Evolutionary conservation across 2,797 vertebrate species (phyloP).

Genomic region (Crypturellus tataupa): DNA sequence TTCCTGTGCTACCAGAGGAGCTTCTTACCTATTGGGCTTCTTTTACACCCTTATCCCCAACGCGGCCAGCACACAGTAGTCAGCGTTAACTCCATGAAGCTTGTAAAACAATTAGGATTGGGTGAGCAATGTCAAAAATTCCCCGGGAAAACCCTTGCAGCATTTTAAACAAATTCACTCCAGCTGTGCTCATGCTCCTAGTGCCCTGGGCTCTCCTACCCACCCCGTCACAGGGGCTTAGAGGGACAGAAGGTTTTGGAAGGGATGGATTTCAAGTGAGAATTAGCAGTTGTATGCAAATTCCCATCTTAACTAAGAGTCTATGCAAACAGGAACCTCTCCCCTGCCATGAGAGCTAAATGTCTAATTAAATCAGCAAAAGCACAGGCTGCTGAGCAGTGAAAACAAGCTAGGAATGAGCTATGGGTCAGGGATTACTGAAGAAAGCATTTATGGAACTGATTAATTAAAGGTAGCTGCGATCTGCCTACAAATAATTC

Average conservation of each 20-base stretch:
- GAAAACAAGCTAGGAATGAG: background rate
- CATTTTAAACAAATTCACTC: constrained; percentile 49
- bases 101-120: constrained; percentile 27
- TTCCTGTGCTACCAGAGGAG: accelerated
- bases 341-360: background rate
- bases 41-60: background rate
- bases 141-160: constrained; percentile 24
- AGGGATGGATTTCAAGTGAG: constrained; percentile 4
- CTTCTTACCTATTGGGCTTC: accelerated
- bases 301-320: background rate
- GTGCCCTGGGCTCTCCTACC: accelerated
- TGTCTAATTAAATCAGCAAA: constrained; percentile 43
- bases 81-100: background rate
- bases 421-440: constrained; percentile 5
- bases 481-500: constrained; percentile 40
- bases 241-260: background rate
- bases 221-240: background rate
- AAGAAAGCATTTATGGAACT: background rate
- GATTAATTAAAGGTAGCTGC: constrained; percentile 34
- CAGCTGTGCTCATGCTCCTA: background rate
- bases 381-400: background rate
- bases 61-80: background rate
- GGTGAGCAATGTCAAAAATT: background rate
- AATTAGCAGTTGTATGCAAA: constrained; percentile 42
- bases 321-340: background rate